Evolutionary conservation across 2,113 vertebrate genomes (phyloP).

Genomic region (Suncus etruscus): DNA sequence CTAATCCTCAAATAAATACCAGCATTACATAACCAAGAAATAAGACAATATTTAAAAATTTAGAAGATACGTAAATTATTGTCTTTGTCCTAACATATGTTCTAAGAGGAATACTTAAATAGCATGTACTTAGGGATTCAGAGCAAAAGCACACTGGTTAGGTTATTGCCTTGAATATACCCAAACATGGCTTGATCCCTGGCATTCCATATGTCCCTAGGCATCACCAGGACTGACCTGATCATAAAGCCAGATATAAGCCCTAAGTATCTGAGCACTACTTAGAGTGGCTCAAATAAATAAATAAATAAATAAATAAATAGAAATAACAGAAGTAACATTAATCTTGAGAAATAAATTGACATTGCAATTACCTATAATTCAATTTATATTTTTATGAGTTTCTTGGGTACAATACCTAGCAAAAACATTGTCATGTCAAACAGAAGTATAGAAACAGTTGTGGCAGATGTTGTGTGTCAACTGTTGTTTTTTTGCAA

Average conservation of each 20-base stretch:
- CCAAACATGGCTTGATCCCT: no score
- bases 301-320: no score
- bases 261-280: not conserved
- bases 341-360: not conserved
- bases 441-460: constrained; percentile 52
- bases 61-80: not conserved
- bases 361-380: not conserved
- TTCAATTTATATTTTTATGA: not conserved
- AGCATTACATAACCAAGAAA: not conserved
- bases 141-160: not conserved
- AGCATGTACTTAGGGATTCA: not conserved
- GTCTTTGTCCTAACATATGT: not conserved
- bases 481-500: constrained; percentile 84
- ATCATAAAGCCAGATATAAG: no score
- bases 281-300: not conserved
- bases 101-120: not conserved
- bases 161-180: no score
- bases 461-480: constrained; percentile 84
- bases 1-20: not conserved
- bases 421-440: constrained; percentile 65
- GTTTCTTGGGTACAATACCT: not conserved
- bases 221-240: no score
- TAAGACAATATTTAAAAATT: not conserved
- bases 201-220: no score
- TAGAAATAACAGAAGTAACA: no score